A percentile compares a stretch with the other conserved stretches of the same genome.
Evolutionary conservation across 2,113 vertebrate species (phyloP).

Genomic region (Phycodurus eques): DNA sequence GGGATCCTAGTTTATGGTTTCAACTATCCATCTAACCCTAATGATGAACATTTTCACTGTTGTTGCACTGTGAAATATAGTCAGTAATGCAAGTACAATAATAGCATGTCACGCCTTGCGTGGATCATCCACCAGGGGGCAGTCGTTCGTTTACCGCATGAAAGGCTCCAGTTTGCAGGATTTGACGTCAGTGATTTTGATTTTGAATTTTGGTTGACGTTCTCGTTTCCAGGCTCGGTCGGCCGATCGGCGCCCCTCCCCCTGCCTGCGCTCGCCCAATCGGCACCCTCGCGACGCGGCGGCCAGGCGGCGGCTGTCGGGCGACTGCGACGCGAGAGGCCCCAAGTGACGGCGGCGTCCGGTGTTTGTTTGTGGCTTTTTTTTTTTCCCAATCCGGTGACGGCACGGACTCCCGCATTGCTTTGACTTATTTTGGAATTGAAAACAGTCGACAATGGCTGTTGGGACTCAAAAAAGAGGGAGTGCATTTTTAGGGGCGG

Average conservation of each 20-base stretch:
- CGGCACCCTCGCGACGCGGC: conserved; percentile 49
- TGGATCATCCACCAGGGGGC: too few relatives aligned
- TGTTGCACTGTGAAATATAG: too few relatives aligned
- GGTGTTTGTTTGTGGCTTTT: not conserved
- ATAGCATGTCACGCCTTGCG: too few relatives aligned
- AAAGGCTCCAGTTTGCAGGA: too few relatives aligned
- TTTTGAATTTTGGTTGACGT: too few relatives aligned
- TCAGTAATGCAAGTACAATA: too few relatives aligned
- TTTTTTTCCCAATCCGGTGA: not conserved
- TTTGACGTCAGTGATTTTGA: too few relatives aligned
- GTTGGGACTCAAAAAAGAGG: not conserved
- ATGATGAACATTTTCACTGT: too few relatives aligned
- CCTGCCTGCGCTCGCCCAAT: conserved; percentile 60
- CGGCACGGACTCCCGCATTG: not conserved
- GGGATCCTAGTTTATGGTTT: too few relatives aligned
- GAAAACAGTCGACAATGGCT: too few relatives aligned
- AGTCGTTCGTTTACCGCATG: too few relatives aligned
- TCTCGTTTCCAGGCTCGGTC: conserved; percentile 36
- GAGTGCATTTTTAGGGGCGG: not conserved
- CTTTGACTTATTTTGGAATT: not conserved
- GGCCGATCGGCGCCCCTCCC: conserved; percentile 57
- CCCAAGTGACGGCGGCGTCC: conserved; percentile 24
- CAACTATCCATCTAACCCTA: too few relatives aligned
- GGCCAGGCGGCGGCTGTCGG: conserved; percentile 68
- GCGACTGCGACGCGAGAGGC: conserved; percentile 68